Evolutionary conservation across 2,888 invertebrate genomes (phyloP), one percentile per base, ranked within the genome.

Genomic region (Deilephila elpenor): DNA sequence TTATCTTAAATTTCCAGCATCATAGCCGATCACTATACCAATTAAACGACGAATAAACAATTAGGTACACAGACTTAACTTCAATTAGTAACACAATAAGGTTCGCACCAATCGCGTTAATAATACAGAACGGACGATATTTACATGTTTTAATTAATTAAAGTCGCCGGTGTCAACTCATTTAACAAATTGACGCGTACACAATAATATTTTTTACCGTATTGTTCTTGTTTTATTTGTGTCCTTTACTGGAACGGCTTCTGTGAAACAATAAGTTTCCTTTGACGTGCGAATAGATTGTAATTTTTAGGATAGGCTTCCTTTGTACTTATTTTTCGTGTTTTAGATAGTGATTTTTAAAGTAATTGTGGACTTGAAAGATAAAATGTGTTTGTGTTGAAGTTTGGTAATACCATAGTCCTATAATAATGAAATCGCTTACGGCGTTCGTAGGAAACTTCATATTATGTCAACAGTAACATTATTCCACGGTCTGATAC

Each of bases 91-190:
- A 67, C 25, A 25, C 67, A 6, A 64, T 20, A 53, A 19, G n/a
- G 56, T 56, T 70, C 34, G 59, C 20, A 56, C 67, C 29, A 61
- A 44, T 29, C 64, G 71, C 51, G 59, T 37, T 71, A 59, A 59
- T 34, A 59, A 59, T 34, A 59, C 37, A n/a, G 34, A 71, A 59
- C 2, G 37, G 5, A 14, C 59, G 37, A 25, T 59, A 71, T 71
- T 71, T 34, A 71, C 71, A 59, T 71, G 71, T 37, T 59, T 59
- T 73, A 70, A 73, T 73, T 60, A 73, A 73, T 73, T 70, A 70
- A 73, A 70, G 67, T 34, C 70, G 51, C 20, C 32, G 44, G 62
- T 56, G 72, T 67, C 44, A 67, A 72, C 44, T 53, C 53, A 72
- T 62, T 72, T 32, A 62, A 72, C 34, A 32, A 72, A 72, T 72